phyloP scores from a whole-genome alignment of 2,113 vertebrate species.

The Megaleporinus macrocephalus region DNA sequence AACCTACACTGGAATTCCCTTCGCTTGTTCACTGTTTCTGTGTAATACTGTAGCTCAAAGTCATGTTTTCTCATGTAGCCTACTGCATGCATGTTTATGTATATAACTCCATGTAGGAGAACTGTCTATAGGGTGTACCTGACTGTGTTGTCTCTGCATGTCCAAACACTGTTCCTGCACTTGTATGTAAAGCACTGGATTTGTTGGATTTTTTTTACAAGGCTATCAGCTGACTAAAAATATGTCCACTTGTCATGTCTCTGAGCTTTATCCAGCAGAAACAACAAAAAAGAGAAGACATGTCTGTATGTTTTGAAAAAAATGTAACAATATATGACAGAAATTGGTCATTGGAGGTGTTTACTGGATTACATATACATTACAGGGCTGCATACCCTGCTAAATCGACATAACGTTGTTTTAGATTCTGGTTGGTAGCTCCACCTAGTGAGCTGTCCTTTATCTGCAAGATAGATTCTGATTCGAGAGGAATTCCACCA shows the following conservation, averaged over 20 bases:
- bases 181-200: conserved; percentile 25
- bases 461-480: background rate
- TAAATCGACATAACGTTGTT: background rate
- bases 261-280: background rate
- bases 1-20: conserved; percentile 4
- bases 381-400: background rate
- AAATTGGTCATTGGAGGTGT: background rate
- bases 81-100: conserved; percentile 48
- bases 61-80: conserved; percentile 40
- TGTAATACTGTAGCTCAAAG: conserved; percentile 22
- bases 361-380: background rate
- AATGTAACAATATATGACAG: background rate
- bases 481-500: no score
- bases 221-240: conserved; percentile 17
- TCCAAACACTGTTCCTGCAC: conserved; percentile 38
- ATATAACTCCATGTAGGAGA: conserved; percentile 42
- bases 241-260: conserved; percentile 9
- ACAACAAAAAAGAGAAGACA: background rate
- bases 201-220: background rate
- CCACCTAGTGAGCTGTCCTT: conserved; percentile 39
- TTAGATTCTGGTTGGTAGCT: conserved; percentile 7
- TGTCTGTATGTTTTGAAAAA: background rate
- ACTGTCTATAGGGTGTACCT: conserved; percentile 15
- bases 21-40: conserved; percentile 34
- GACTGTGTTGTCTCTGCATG: conserved; percentile 50